Percentiles rank a stretch among this genome's conserved stretches.
These are phyloP conservation scores for Remorina albescens DNA, from an alignment of 2,797 vertebrate species.

Conservation along the genomic window DNA sequence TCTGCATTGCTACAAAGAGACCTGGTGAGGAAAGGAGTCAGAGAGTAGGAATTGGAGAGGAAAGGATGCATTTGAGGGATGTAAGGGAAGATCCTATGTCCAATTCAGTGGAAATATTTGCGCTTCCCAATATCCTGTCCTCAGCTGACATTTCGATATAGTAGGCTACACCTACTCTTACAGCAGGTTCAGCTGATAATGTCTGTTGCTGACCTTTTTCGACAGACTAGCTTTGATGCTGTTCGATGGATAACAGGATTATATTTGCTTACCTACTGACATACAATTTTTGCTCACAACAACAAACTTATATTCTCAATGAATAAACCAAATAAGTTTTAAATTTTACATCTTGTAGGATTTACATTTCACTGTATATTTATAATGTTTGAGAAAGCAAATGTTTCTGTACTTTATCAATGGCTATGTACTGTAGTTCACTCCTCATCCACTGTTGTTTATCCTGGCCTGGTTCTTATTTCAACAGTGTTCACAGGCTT, in stretches of 20 bases:
- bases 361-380: background rate
- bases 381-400: background rate
- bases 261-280: background rate
- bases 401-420: background rate
- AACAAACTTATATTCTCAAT: background rate
- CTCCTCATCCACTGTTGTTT: background rate
- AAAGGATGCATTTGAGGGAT: conserved; percentile 23
- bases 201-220: background rate
- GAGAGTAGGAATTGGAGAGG: conserved; percentile 26
- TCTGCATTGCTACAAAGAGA: conserved; percentile 44
- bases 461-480: background rate
- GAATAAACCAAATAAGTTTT: background rate
- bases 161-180: conserved; percentile 7
- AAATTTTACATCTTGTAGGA: background rate
- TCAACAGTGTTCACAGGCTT: background rate
- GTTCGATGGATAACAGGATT: background rate
- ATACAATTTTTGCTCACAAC: background rate
- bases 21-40: conserved; percentile 6
- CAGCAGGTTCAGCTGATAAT: conserved; percentile 1
- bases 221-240: background rate
- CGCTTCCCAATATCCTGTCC: conserved; percentile 17
- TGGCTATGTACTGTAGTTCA: background rate
- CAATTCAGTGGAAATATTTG: conserved; percentile 38
- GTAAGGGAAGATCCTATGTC: conserved; percentile 39
- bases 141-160: background rate